Evolutionary conservation across 2,113 vertebrate genomes (phyloP).

Genomic region (Eupsittula cactorum): DNA sequence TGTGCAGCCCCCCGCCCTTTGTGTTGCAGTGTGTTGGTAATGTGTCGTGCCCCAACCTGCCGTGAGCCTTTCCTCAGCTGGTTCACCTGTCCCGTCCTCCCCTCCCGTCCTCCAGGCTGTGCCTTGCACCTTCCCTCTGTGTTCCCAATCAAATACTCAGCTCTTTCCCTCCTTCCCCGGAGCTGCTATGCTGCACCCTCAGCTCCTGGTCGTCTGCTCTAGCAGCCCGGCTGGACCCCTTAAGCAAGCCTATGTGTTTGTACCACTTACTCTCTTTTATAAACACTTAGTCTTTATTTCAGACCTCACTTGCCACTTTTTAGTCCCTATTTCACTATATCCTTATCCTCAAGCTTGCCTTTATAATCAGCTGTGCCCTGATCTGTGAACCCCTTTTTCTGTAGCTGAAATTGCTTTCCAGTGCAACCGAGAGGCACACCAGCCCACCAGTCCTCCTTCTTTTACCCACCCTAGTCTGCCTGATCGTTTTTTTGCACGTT

Average conservation of each 20-base stretch:
- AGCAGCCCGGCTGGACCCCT: not conserved
- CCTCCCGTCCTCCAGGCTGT: slow-evolving; percentile 2
- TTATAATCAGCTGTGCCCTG: not conserved
- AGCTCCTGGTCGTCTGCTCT: not conserved
- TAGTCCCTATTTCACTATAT: rapidly evolving
- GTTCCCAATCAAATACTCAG: not conserved
- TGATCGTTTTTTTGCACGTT: not conserved
- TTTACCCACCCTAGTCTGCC: not conserved
- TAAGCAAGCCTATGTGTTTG: rapidly evolving
- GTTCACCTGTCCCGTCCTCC: not conserved
- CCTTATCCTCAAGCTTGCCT: not conserved
- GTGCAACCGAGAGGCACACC: not conserved
- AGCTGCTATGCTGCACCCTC: rapidly evolving
- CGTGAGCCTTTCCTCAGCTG: not conserved
- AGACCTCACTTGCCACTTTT: not conserved
- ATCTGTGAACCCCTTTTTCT: not conserved
- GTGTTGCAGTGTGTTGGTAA: not conserved
- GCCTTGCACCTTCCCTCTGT: not conserved
- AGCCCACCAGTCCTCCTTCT: not conserved
- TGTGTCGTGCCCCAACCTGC: not conserved
- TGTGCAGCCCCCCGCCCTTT: rapidly evolving
- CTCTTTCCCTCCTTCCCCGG: not conserved
- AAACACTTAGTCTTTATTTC: not conserved
- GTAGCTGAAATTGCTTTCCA: not conserved
- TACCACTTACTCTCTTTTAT: not conserved